Evolutionary conservation across 2,113 vertebrate species (phyloP).

Genomic region (Nannospalax galili): DNA sequence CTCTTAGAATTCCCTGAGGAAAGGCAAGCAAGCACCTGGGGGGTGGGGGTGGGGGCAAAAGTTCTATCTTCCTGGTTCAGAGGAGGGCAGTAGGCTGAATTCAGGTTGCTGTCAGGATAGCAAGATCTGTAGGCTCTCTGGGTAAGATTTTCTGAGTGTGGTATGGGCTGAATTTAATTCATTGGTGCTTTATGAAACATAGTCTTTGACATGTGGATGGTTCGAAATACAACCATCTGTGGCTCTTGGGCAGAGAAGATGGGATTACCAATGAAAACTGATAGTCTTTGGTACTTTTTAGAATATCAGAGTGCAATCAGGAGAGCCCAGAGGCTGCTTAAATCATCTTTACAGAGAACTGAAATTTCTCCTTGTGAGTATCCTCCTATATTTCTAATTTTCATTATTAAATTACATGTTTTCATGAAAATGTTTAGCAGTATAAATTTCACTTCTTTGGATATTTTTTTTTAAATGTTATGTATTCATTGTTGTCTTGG

Average conservation of each 20-base stretch:
- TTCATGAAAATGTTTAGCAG: slow-evolving; percentile 39
- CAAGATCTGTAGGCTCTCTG: background rate
- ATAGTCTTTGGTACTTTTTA: slow-evolving; percentile 81
- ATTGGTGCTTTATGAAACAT: background rate
- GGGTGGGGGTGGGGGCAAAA: background rate
- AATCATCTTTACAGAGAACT: slow-evolving; percentile 92
- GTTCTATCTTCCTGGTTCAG: background rate
- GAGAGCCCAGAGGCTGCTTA: slow-evolving; percentile 91
- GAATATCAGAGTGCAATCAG: slow-evolving; percentile 92
- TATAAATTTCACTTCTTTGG: background rate
- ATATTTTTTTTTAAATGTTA: slow-evolving; percentile 9
- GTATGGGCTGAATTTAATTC: background rate
- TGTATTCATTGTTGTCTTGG: background rate
- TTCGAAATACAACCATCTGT: slow-evolving; percentile 35
- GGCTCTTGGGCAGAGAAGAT: background rate
- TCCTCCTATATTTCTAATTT: background rate
- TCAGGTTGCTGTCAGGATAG: background rate
- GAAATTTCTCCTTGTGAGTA: slow-evolving; percentile 93
- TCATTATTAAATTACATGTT: background rate
- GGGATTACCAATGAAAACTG: slow-evolving; percentile 42
- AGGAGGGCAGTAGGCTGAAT: background rate
- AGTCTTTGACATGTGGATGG: background rate
- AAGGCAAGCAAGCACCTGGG: background rate
- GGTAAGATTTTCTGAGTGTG: background rate
- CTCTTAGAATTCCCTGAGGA: slow-evolving; percentile 16